A percentile compares a stretch with the other conserved stretches of the same genome.
These are phyloP conservation scores for Osedax frankpressi DNA, from an alignment of 2,888 invertebrate genomes.

Conservation along the genomic window DNA sequence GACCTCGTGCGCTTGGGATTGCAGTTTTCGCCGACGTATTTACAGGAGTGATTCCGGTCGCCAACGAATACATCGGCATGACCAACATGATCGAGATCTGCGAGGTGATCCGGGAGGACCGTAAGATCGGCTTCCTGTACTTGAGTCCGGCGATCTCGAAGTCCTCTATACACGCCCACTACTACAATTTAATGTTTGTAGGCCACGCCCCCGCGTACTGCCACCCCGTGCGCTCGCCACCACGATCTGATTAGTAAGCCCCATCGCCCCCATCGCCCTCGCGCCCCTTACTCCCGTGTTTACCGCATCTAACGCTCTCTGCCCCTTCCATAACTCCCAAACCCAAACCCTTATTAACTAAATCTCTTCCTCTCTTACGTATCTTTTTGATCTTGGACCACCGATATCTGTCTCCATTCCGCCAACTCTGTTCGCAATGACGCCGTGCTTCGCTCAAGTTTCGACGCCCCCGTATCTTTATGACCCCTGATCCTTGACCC, in stretches of 20 bases:
- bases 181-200: conserved; percentile 45
- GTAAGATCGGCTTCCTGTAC: conserved; percentile 55
- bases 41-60: conserved; percentile 25
- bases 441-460: neutral
- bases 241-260: neutral
- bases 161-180: conserved; percentile 45
- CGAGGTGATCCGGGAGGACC: conserved; percentile 32
- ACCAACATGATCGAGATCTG: conserved; percentile 38
- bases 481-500: neutral
- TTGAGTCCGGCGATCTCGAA: conserved; percentile 51
- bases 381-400: too few species aligned
- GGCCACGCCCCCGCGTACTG: neutral
- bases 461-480: neutral
- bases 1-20: too few species aligned
- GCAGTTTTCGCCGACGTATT: too few species aligned
- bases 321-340: neutral
- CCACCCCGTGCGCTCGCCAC: neutral
- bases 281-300: neutral
- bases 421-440: neutral
- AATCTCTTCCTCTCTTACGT: neutral
- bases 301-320: neutral
- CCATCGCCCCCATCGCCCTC: neutral
- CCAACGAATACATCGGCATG: conserved; percentile 32
- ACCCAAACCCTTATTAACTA: too few species aligned
- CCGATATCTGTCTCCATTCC: neutral